These are phyloP conservation scores for Rhagonycha fulva DNA, from an alignment of 2,888 invertebrate genomes.

Conservation along the genomic window DNA sequence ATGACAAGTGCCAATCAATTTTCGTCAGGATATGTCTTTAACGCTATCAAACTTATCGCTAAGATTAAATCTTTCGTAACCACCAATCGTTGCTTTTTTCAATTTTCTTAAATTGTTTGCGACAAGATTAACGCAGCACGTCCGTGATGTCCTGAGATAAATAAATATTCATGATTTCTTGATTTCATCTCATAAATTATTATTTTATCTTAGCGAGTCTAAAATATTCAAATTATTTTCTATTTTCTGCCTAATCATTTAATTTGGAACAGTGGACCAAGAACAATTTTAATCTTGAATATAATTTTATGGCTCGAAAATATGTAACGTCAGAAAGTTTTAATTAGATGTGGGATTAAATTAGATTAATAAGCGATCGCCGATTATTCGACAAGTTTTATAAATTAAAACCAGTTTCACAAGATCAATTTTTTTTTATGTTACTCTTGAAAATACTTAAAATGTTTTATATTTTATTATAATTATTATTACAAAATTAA, in stretches of 20 bases:
- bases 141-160: conserved; percentile 6
- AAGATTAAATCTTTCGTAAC: not conserved
- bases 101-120: not conserved
- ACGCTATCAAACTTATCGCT: conserved; percentile 12
- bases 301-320: not conserved
- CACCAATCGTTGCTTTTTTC: not conserved
- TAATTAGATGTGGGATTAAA: not conserved
- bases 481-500: not conserved
- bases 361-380: not conserved
- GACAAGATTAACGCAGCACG: not conserved
- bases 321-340: not conserved
- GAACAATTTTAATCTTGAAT: conserved; percentile 1
- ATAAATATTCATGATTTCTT: conserved; percentile 20
- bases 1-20: conserved; percentile 29
- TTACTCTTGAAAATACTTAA: not conserved
- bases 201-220: conserved; percentile 8
- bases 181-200: conserved; percentile 7
- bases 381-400: not conserved
- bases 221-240: conserved; percentile 10
- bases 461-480: not conserved
- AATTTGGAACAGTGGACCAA: conserved; percentile 7
- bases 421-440: not conserved
- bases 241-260: conserved; percentile 11
- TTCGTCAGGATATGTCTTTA: conserved; percentile 6
- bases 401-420: not conserved